Percentiles rank a stretch among this genome's conserved stretches.
These are phyloP conservation scores for Abrostola triplasia DNA, from an alignment of 2,888 invertebrate genomes.

Conservation along the genomic window DNA sequence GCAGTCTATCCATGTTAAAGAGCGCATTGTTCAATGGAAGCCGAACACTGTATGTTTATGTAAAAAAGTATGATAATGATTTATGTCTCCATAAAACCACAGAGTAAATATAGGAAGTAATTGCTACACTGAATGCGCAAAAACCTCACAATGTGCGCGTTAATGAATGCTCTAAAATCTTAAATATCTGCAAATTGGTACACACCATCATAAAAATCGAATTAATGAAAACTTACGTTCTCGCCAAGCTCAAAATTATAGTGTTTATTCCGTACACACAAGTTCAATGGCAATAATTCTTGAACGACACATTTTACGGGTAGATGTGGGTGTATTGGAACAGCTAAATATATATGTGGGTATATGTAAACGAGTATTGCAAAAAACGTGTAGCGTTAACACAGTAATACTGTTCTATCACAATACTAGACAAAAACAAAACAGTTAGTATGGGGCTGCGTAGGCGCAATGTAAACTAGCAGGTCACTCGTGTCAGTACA, in stretches of 20 bases:
- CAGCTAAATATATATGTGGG: conserved; percentile 29
- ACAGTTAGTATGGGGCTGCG: conserved; percentile 66
- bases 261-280: conserved; percentile 4
- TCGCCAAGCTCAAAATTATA: conserved; percentile 9
- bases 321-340: conserved; percentile 30
- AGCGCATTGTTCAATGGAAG: background rate
- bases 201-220: conserved; percentile 28
- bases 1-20: background rate
- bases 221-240: conserved; percentile 20
- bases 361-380: conserved; percentile 2
- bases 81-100: background rate
- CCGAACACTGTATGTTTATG: background rate
- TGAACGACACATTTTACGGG: conserved; percentile 12
- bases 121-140: conserved; percentile 33
- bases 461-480: conserved; percentile 71
- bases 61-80: background rate
- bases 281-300: conserved; percentile 38
- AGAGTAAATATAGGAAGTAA: conserved; percentile 13
- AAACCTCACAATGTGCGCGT: conserved; percentile 30
- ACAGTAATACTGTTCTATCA: conserved; percentile 54
- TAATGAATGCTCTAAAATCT: conserved; percentile 35
- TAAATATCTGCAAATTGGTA: conserved; percentile 39
- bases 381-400: conserved; percentile 40
- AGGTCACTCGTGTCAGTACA: conserved; percentile 66
- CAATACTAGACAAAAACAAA: conserved; percentile 58